Base-by-base conservation (phyloP, 2,113 vertebrate genomes). In the Rhagologus leucostigma region DNA sequence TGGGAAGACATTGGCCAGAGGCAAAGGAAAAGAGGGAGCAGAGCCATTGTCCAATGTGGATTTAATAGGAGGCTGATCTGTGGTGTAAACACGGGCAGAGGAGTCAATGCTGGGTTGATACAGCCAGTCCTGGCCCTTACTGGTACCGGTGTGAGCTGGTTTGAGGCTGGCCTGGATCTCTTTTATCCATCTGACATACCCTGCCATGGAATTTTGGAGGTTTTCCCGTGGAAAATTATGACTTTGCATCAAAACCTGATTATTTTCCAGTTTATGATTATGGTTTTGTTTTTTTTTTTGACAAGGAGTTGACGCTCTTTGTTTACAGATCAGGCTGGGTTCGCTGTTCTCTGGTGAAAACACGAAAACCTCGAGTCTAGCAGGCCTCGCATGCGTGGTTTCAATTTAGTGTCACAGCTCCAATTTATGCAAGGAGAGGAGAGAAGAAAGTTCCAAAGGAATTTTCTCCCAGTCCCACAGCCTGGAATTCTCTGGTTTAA, bases 171-270 rank as follows among this genome's bases (percentile, higher is more conserved):
- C 84, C 78, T 76, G 56, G 16, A 73, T 76, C 82, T 87, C 74
- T 35, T 65, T 76, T n/a, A 62, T 46, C 89, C 70, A 49, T 82
- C 90, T 85, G 92, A 93, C 95, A 83, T 69, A 63, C 65, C 83
- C 88, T 29, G 22, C 79, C 49, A 22, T n/a, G 91, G 95, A 95
- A 96, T 91, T 69, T 94, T 96, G 93, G 96, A 95, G 69, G 6
- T 53, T 84, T 93, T 95, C 93, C 94, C 91, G 3, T 16, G 93
- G 84, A 93, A 90, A 95, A 91, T 69, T 41, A 75, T 65, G 91
- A 84, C 84, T 96, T 80, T 79, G 84, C 78, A 95, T 82, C 89
- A 57, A 97, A 91, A 89, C 6, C 30, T 47, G 70, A 67, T 80
- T 49, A 15, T 91, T 96, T 94, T 87, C 95, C 88, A 90, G 67